Base-by-base conservation (phyloP, 2,888 invertebrate genomes). In the Dolomedes plantarius region DNA sequence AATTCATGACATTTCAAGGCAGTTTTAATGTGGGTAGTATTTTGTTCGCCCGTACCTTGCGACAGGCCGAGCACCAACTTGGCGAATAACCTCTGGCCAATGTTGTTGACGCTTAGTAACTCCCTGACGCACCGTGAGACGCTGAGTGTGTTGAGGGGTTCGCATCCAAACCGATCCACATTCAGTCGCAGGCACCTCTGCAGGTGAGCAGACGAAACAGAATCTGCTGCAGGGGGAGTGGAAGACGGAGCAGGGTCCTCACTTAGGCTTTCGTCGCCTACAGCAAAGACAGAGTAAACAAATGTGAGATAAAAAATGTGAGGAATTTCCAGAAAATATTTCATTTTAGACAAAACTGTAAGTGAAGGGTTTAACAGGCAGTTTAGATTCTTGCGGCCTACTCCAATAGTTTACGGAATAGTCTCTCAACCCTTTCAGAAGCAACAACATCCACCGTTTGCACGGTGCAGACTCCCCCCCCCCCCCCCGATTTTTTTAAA, bases 71-170 rank as follows among this genome's bases (percentile, higher is more conserved):
- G 94, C 68, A 99, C 97, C 92, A 98, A 98, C 92, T 99, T 99
- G 90, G 99, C 99, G 92, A 99, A 99, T 90, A 99, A 93, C 87
- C 99, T 94, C 93, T 99, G 99, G 1, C 99, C 99, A 90, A 99
- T 99, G 92, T 99, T 98, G 93, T 99, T 98, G 89, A 98, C 96
- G 88, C 97, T 98, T 46, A 99, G 93, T 79, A 99, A 93, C 90
- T 99, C 98, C 16, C 98, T 93, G 9, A 99, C 98, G 88, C 97
- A 94, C 89, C 98, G 94, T 79, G 98, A 96, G 90, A 98, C 92
- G 92, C 97, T 96, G 79, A 98, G 93, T 16, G 98, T 98, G 92
- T 98, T 98, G 89, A 98, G 93, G 90, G 96, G 96, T 90, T 97
- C 97, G 89, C 96, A 95, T 79, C 97, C 80, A 46, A 86, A 86